phyloP scores from a whole-genome alignment of 2,888 invertebrate genomes.

The Andrena flavipes region DNA sequence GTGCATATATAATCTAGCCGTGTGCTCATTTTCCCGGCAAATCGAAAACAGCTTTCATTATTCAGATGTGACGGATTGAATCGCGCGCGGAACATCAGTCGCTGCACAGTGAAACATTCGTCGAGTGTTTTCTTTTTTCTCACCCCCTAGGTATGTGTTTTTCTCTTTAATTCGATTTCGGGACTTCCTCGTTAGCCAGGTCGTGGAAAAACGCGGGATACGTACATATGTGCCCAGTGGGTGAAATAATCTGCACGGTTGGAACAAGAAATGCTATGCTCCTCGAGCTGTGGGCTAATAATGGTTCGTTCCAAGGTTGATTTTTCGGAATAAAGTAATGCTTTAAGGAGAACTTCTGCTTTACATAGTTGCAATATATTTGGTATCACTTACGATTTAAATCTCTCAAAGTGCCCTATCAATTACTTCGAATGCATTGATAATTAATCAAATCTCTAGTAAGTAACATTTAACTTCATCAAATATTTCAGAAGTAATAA shows the following conservation, averaged over 20 bases:
- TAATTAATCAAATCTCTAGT: too few relatives aligned
- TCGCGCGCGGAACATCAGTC: conserved; percentile 14
- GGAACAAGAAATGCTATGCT: conserved; percentile 50
- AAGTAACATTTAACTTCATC: too few relatives aligned
- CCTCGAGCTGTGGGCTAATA: neutral
- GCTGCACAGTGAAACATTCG: conserved; percentile 15
- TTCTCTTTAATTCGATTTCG: conserved; percentile 44
- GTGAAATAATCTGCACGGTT: conserved; percentile 25
- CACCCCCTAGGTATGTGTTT: conserved; percentile 3
- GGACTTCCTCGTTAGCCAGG: conserved; percentile 22
- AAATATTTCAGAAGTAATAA: too few relatives aligned
- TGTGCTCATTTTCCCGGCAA: conserved; percentile 13
- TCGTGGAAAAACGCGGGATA: conserved; percentile 32
- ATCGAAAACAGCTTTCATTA: conserved; percentile 36
- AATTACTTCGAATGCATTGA: too few relatives aligned
- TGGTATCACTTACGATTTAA: too few relatives aligned
- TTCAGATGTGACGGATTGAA: conserved; percentile 27
- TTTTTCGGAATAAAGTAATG: too few relatives aligned
- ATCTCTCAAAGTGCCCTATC: too few relatives aligned
- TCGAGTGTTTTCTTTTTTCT: neutral
- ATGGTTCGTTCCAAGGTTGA: too few relatives aligned
- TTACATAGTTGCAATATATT: too few relatives aligned
- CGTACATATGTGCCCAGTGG: conserved; percentile 29
- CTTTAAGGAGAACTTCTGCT: too few relatives aligned
- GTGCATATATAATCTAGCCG: neutral